Percentiles rank a stretch among this genome's conserved stretches.
These are phyloP conservation scores for Sciaenops ocellatus DNA, from an alignment of 2,797 vertebrate genomes.

Conservation along the genomic window DNA sequence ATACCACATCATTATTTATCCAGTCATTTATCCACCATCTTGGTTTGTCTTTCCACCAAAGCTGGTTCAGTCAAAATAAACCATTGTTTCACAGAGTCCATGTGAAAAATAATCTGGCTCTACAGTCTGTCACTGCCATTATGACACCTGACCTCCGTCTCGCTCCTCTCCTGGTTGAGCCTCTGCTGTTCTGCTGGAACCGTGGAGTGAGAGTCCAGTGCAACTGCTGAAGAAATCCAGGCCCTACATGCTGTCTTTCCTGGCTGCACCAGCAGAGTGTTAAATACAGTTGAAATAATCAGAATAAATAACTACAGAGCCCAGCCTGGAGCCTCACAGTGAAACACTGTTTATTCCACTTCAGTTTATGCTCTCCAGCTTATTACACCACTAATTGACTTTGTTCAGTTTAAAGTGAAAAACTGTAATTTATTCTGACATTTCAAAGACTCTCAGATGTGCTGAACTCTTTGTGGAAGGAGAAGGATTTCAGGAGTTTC, in stretches of 20 bases:
- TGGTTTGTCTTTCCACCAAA: too few relatives aligned
- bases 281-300: neutral
- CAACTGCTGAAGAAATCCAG: too few relatives aligned
- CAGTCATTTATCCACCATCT: neutral
- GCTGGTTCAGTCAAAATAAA: too few relatives aligned
- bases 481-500: neutral
- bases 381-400: conserved; percentile 24
- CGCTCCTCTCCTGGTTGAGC: too few relatives aligned
- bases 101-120: too few relatives aligned
- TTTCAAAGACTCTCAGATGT: conserved; percentile 19
- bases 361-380: neutral
- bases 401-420: conserved; percentile 13
- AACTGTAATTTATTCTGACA: conserved; percentile 13
- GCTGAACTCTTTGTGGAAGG: neutral
- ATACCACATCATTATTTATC: neutral
- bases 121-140: too few relatives aligned
- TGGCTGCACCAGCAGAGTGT: neutral
- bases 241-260: too few relatives aligned
- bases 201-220: too few relatives aligned
- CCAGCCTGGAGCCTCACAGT: neutral
- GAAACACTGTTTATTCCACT: conserved; percentile 7
- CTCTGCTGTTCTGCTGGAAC: too few relatives aligned
- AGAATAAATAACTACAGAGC: neutral
- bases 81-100: too few relatives aligned
- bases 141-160: too few relatives aligned